Evolutionary conservation across 64 coral and sea anemone genomes (phyloP), one percentile per base, ranked within the genome.

Genomic region (Acropora yongei): DNA sequence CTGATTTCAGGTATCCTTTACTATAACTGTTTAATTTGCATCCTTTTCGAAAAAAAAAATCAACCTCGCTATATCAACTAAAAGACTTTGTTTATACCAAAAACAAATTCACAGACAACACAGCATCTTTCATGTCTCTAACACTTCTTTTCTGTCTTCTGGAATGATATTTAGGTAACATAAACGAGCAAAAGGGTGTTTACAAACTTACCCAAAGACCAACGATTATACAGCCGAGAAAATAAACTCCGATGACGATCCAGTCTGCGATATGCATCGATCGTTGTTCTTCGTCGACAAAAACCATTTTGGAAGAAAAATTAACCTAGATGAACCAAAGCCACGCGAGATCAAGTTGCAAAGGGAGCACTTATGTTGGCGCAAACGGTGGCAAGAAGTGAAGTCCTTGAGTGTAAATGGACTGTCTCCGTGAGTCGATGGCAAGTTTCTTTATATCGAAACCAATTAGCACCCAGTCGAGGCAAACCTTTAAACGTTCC

Each of bases 171-270:
- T 55, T 2, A 55, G 51, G 0, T 55, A 55, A 40, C 4, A 13
- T 11, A 0, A 3, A 2, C 2, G 44, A 47, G 46, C 45, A 80
- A 60, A 68, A 6, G 11, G 18, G 13, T 13, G 61, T 12, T 66
- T 1, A 14, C 43, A 19, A 43, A 84, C 81, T 84, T 48, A 84
- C 81, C 81, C 81, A 84, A 0, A 84, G 40, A 11, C 81, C 81
- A 18, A 84, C 81, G 5, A 84, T 45, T 6, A 84, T 84, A 41
- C 81, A 84, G 1, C 58, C 81, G 1, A 84, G 41, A 14, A 84
- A 84, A 84, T 84, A 84, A 9, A 69, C 44, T 5, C 58, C 81
- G 10, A 84, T 84, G 8, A 84, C 49, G 1, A 69, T 18, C 81
- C 81, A 84, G 61, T 84, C 81, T 18, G 43, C 43, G 61, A 68